These are phyloP conservation scores for Taenaris catops DNA, from an alignment of 2,888 invertebrate species.

Conservation along the genomic window DNA sequence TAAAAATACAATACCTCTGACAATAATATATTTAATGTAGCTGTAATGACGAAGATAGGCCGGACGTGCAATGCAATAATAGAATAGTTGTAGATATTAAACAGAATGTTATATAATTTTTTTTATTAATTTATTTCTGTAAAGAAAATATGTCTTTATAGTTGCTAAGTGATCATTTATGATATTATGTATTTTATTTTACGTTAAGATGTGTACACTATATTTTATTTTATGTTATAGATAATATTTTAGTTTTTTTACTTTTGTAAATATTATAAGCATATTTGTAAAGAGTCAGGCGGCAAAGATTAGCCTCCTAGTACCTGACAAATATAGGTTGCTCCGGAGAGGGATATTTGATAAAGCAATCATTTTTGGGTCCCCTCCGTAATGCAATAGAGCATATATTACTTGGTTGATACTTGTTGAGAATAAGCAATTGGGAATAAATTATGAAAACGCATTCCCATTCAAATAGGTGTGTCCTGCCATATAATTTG, in stretches of 20 bases:
- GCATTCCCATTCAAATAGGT: too few species aligned
- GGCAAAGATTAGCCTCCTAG: slow-evolving; percentile 70
- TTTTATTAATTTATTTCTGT: too few species aligned
- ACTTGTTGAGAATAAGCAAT: slow-evolving; percentile 60
- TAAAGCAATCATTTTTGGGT: slow-evolving; percentile 24
- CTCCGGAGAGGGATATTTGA: slow-evolving; percentile 51
- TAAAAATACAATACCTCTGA: slow-evolving; percentile 13
- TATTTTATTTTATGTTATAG: too few species aligned
- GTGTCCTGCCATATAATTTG: too few species aligned
- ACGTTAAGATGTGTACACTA: too few species aligned
- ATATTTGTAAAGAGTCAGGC: slow-evolving; percentile 58
- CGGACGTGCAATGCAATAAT: slow-evolving; percentile 77
- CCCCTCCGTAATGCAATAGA: slow-evolving; percentile 47
- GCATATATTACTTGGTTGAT: slow-evolving; percentile 39
- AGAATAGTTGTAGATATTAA: slow-evolving; percentile 35
- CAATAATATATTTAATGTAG: slow-evolving; percentile 11
- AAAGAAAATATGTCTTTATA: too few species aligned
- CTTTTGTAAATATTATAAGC: slow-evolving; percentile 17
- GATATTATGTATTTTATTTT: too few species aligned
- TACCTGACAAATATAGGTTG: slow-evolving; percentile 66
- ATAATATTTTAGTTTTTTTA: too few species aligned
- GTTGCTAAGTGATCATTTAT: too few species aligned
- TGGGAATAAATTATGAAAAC: too few species aligned
- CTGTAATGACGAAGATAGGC: slow-evolving; percentile 40
- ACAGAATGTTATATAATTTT: slow-evolving; percentile 1